Evolutionary conservation across 2,888 invertebrate species (phyloP).

Genomic region (Hydrotaea diabolus): DNA sequence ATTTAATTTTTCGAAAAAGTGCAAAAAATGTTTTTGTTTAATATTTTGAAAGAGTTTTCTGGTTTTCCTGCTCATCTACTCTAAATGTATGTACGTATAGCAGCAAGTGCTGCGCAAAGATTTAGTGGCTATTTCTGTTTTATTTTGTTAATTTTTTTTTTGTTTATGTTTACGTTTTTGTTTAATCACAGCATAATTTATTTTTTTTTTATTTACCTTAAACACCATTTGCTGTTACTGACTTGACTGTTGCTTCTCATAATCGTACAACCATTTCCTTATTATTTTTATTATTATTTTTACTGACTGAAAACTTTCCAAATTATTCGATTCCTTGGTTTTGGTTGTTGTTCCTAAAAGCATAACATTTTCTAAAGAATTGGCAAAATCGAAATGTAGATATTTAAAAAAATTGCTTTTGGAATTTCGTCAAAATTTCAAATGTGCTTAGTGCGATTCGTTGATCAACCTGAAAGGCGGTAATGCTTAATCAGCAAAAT

Average conservation of each 20-base stretch:
- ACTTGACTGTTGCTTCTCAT: conserved; percentile 17
- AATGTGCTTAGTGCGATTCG: neutral
- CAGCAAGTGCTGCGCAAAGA: conserved; percentile 46
- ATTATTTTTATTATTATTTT: neutral
- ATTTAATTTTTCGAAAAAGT: neutral
- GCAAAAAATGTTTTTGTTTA: neutral
- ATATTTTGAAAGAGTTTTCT: conserved; percentile 23
- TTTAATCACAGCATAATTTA: conserved; percentile 66
- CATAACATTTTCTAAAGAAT: neutral
- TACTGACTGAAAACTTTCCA: neutral
- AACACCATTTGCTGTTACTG: conserved; percentile 51
- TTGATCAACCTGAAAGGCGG: too few species aligned
- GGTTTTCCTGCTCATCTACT: conserved; percentile 43
- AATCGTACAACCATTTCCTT: conserved; percentile 54
- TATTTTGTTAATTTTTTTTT: conserved; percentile 30
- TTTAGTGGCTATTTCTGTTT: conserved; percentile 36
- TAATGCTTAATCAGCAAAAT: neutral
- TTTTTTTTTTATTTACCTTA: conserved; percentile 39
- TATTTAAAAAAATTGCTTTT: neutral
- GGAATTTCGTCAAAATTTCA: neutral
- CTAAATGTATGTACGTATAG: conserved; percentile 6
- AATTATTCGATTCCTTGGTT: conserved; percentile 1
- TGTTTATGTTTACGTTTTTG: conserved; percentile 50
- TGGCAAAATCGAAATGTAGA: neutral
- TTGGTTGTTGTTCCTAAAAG: conserved; percentile 19